These are phyloP conservation scores for Megastigmus dorsalis DNA, from an alignment of 2,888 invertebrate species.

Conservation along the genomic window DNA sequence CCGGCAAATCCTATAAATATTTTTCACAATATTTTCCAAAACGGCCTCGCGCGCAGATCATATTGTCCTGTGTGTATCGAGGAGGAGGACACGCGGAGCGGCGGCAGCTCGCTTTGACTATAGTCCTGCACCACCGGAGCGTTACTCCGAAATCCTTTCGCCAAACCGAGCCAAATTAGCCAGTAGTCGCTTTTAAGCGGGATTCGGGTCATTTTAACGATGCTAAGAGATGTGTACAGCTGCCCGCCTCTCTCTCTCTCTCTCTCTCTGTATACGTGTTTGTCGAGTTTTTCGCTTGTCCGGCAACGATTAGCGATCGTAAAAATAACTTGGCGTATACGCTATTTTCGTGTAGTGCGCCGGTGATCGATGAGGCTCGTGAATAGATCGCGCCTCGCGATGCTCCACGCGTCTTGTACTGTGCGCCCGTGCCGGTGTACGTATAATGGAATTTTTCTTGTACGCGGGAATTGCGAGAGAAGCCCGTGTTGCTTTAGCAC, in stretches of 20 bases:
- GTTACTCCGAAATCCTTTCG: conserved; percentile 11
- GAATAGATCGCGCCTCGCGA: too few species aligned
- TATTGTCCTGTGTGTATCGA: too few species aligned
- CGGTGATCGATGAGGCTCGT: too few species aligned
- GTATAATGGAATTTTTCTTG: neutral
- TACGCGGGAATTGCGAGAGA: neutral
- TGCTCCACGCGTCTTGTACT: too few species aligned
- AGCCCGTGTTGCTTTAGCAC: conserved; percentile 12
- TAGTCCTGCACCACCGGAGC: too few species aligned
- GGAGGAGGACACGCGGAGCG: neutral
- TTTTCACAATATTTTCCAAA: conserved; percentile 70
- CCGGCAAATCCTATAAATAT: conserved; percentile 71
- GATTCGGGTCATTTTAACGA: neutral
- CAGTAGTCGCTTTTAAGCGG: neutral
- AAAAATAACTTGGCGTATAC: neutral
- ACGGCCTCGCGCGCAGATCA: conserved; percentile 53
- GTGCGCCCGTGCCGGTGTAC: too few species aligned
- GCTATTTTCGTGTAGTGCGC: too few species aligned
- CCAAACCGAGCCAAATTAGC: conserved; percentile 22
- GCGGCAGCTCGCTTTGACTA: neutral
- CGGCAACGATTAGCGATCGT: neutral
- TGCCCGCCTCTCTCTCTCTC: too few species aligned
- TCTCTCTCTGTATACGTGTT: neutral
- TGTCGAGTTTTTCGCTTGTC: neutral
- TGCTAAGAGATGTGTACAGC: neutral